These are phyloP conservation scores for Ictidomys tridecemlineatus DNA, from an alignment of 2,113 vertebrate species.

Conservation along the genomic window DNA sequence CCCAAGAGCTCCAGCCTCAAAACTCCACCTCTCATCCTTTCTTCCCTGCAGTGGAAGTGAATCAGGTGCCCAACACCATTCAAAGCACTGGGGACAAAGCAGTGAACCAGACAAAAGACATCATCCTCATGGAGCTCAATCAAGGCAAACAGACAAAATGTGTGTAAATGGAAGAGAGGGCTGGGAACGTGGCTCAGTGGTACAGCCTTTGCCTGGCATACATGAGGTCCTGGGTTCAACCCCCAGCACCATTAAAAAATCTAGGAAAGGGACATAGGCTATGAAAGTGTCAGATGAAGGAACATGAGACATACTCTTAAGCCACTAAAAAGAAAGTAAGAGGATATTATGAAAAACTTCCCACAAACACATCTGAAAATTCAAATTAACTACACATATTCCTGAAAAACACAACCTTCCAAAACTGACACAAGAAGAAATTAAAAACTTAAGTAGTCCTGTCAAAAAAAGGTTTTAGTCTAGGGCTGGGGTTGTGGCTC, in stretches of 20 bases:
- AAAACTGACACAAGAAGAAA: conserved; percentile 11
- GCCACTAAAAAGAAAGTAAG: neutral
- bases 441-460: neutral
- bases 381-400: neutral
- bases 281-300: too few relatives aligned
- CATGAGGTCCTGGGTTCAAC: too few relatives aligned
- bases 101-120: neutral
- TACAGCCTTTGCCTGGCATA: too few relatives aligned
- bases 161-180: neutral
- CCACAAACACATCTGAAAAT: neutral
- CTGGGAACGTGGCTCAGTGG: too few relatives aligned
- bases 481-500: too few relatives aligned
- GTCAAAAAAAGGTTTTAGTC: neutral
- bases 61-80: neutral
- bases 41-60: too few relatives aligned
- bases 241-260: neutral
- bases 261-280: too few relatives aligned
- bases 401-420: neutral
- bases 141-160: neutral
- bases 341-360: neutral
- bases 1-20: too few relatives aligned
- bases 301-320: too few relatives aligned
- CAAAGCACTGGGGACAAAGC: neutral
- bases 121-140: neutral
- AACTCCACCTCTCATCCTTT: neutral